These are phyloP conservation scores for Picus viridis DNA, from an alignment of 2,797 vertebrate species.

Conservation along the genomic window DNA sequence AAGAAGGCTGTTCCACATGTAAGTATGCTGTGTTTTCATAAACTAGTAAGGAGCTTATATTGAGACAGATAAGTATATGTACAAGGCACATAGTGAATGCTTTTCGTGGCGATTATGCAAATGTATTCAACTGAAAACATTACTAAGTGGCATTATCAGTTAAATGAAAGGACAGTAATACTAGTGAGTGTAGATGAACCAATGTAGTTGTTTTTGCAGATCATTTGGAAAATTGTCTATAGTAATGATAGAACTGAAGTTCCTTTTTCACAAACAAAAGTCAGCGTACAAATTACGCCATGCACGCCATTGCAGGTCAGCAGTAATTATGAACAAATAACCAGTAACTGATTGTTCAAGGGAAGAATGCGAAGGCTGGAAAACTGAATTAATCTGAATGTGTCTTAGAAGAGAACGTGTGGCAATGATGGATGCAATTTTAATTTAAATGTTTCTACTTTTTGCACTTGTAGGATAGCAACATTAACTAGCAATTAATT, in stretches of 20 bases:
- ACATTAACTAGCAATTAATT: conserved; percentile 26
- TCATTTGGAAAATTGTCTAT: background rate
- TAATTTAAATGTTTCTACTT: conserved; percentile 33
- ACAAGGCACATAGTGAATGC: background rate
- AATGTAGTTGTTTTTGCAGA: background rate
- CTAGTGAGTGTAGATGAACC: background rate
- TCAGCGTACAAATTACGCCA: background rate
- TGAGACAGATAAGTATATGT: background rate
- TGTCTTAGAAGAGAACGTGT: background rate
- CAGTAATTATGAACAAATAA: background rate
- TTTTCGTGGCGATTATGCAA: background rate
- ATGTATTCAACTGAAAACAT: background rate
- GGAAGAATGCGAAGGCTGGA: background rate
- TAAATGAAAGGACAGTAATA: background rate
- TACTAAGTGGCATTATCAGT: background rate
- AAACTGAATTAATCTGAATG: background rate
- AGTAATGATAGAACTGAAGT: background rate
- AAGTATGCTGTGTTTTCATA: background rate
- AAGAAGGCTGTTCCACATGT: background rate
- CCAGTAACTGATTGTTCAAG: background rate
- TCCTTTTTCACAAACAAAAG: background rate
- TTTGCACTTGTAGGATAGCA: background rate
- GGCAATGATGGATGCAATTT: conserved; percentile 16
- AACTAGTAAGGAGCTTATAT: background rate
- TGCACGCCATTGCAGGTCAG: background rate